phyloP scores from a whole-genome alignment of 1,140 invertebrate genomes.

The Leucophenga varia region DNA sequence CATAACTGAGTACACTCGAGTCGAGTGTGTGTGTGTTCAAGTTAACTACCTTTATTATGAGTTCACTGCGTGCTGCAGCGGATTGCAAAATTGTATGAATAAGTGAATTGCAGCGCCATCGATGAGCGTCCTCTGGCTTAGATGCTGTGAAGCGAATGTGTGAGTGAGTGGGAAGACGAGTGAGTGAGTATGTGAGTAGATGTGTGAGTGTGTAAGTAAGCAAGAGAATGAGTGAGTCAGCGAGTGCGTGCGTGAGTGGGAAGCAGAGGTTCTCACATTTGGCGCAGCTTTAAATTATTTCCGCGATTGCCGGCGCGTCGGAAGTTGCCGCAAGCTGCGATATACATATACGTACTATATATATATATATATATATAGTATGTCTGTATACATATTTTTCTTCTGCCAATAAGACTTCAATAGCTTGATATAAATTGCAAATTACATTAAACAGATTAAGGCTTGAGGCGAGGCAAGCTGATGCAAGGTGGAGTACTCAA shows the following conservation, averaged over 20 bases:
- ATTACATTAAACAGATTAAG: conserved; percentile 52
- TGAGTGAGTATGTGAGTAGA: conserved; percentile 1
- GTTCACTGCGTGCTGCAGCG: conserved; percentile 6
- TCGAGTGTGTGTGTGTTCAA: conserved; percentile 2
- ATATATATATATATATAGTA: no score
- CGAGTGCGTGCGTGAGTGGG: neutral
- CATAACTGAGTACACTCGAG: no score
- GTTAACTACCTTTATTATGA: conserved; percentile 12
- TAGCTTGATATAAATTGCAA: conserved; percentile 53
- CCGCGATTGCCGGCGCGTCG: conserved; percentile 12
- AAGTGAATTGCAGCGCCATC: no score
- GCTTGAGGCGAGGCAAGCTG: conserved; percentile 9
- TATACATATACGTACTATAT: no score
- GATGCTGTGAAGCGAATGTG: no score
- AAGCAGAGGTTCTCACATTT: no score
- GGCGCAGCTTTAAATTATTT: conserved; percentile 32
- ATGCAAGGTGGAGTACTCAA: no score
- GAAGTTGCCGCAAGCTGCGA: conserved; percentile 21
- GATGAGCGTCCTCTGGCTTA: no score
- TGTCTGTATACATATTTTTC: no score
- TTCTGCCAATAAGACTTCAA: conserved; percentile 40
- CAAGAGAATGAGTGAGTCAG: neutral
- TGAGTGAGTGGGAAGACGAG: no score
- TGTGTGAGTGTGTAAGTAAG: neutral
- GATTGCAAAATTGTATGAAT: no score